Evolutionary conservation across 35 echinoderm and acorn worm species (phyloP).

Genomic region (Ophioderma brevispina): DNA sequence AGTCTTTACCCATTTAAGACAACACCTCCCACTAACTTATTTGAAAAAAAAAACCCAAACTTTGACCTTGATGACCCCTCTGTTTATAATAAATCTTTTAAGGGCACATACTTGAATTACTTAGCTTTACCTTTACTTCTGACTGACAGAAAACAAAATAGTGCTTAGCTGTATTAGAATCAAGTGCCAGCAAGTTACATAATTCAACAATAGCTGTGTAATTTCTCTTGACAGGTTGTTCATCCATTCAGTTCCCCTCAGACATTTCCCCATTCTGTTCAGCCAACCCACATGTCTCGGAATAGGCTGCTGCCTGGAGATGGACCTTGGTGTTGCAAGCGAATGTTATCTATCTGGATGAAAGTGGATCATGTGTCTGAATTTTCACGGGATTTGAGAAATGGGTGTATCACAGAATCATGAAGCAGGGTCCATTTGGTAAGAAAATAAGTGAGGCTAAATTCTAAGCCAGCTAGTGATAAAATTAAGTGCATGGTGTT

Average conservation of each 20-base stretch:
- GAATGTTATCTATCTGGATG: neutral
- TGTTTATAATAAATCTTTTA: too few relatives aligned
- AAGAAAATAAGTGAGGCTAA: neutral
- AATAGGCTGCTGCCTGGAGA: slow-evolving; percentile 8
- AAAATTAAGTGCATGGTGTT: neutral
- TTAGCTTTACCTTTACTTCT: neutral
- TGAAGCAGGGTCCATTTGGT: neutral
- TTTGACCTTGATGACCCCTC: too few relatives aligned
- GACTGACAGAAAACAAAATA: neutral
- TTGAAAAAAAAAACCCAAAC: too few relatives aligned
- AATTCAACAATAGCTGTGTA: neutral
- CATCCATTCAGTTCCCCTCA: neutral
- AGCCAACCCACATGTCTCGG: neutral
- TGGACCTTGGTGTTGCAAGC: slow-evolving; percentile 5
- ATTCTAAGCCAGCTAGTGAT: neutral
- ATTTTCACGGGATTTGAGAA: slow-evolving; percentile 17
- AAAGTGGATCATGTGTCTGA: slow-evolving; percentile 7
- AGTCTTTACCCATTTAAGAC: too few relatives aligned
- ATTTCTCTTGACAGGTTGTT: neutral
- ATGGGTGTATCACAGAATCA: neutral
- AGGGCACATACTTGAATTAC: neutral
- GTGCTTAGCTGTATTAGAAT: too few relatives aligned
- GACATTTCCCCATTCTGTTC: neutral
- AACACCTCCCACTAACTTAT: too few relatives aligned
- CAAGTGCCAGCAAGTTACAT: neutral